A percentile compares a stretch with the other conserved stretches of the same genome.
These are phyloP conservation scores for Rhabdomys dilectus DNA, from an alignment of 2,113 vertebrate genomes.

Conservation along the genomic window DNA sequence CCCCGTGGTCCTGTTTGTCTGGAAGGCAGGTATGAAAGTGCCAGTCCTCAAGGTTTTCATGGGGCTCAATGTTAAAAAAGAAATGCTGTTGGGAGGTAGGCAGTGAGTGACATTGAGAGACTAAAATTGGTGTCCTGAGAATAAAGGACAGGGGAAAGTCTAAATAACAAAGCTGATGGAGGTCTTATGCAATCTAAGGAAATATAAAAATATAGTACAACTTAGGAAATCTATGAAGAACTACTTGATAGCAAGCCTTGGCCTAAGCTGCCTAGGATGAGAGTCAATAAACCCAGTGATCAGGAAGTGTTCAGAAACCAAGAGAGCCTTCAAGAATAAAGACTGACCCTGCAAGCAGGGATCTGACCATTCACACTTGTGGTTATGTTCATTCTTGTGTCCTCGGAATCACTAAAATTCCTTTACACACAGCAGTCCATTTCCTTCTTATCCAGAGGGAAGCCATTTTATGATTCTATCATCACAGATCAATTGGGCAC, in stretches of 20 bases:
- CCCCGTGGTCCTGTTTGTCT: not conserved
- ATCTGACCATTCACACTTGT: accelerated
- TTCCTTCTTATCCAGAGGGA: not conserved
- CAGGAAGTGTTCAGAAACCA: not conserved
- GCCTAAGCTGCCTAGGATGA: not conserved
- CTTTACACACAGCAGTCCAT: not conserved
- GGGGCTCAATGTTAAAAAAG: not conserved
- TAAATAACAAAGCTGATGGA: not conserved
- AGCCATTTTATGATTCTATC: not conserved
- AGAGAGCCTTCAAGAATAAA: not conserved
- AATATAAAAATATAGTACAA: not conserved
- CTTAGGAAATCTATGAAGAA: not conserved
- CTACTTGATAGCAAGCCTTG: not conserved
- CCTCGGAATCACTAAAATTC: not conserved
- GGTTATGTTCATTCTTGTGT: accelerated
- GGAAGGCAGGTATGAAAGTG: not conserved
- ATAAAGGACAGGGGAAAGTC: not conserved
- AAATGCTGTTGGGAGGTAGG: not conserved
- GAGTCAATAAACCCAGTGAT: not conserved
- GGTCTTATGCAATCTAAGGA: not conserved
- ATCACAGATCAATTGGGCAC: not conserved
- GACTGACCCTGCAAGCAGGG: not conserved
- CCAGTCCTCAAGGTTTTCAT: not conserved
- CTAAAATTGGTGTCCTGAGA: not conserved
- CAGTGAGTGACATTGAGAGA: not conserved